Evolutionary conservation across 2,888 invertebrate species (phyloP).

Genomic region (Herminia tarsipennalis): DNA sequence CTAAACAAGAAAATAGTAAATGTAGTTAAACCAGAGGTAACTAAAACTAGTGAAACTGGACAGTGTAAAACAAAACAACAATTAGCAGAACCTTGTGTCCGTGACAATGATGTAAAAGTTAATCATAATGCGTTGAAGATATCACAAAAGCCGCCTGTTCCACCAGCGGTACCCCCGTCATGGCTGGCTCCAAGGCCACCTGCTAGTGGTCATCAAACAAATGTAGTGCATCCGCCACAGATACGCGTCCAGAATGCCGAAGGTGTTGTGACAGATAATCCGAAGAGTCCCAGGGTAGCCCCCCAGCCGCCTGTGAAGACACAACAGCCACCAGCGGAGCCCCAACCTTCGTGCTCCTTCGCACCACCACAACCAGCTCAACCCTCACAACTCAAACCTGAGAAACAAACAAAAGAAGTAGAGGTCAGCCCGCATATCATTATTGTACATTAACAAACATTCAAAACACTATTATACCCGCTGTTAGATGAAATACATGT

Average conservation of each 20-base stretch:
- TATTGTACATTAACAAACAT: slow-evolving; percentile 41
- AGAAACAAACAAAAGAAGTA: slow-evolving; percentile 75
- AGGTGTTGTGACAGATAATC: slow-evolving; percentile 49
- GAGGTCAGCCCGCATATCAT: slow-evolving; percentile 73
- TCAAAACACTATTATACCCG: slow-evolving; percentile 31
- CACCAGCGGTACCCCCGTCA: slow-evolving; percentile 76
- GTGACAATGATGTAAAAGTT: slow-evolving; percentile 38
- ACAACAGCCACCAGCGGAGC: slow-evolving; percentile 53
- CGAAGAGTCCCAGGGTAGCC: slow-evolving; percentile 53
- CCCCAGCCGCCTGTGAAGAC: slow-evolving; percentile 49
- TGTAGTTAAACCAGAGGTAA: slow-evolving; percentile 33
- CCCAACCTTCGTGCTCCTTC: slow-evolving; percentile 78
- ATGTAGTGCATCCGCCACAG: slow-evolving; percentile 60
- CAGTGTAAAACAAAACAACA: slow-evolving; percentile 37
- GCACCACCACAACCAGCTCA: slow-evolving; percentile 54
- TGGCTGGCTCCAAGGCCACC: slow-evolving; percentile 65
- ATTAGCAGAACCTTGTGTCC: slow-evolving; percentile 32
- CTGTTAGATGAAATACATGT: slow-evolving; percentile 40
- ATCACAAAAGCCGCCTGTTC: slow-evolving; percentile 59
- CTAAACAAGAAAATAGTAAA: slow-evolving; percentile 25
- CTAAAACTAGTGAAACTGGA: slow-evolving; percentile 30
- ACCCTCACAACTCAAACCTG: slow-evolving; percentile 68
- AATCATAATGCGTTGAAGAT: slow-evolving; percentile 45
- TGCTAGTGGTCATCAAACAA: slow-evolving; percentile 43
- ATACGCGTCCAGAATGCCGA: slow-evolving; percentile 68